Conservation (phyloP, 2,113 vertebrate genomes). For the Psilopsiagon aymara region DNA sequence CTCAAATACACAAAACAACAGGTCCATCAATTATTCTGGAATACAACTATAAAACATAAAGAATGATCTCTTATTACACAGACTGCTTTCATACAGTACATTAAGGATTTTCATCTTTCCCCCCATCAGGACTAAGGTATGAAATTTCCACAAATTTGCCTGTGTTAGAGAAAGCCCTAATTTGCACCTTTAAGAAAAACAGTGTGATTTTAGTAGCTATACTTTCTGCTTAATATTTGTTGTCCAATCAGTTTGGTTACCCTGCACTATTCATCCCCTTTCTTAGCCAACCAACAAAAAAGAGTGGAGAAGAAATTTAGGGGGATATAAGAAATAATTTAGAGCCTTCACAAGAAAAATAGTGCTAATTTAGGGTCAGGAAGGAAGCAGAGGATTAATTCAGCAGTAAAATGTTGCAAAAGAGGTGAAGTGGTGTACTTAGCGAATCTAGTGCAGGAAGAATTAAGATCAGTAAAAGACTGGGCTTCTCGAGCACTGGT, state of each 20-base stretch:
- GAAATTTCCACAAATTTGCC: neutral
- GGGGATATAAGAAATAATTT: neutral
- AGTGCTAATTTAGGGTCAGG: neutral
- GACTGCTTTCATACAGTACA: neutral
- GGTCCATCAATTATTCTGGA: neutral
- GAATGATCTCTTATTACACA: neutral
- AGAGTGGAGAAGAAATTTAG: neutral
- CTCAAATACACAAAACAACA: neutral
- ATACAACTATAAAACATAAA: neutral
- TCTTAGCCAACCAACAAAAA: neutral
- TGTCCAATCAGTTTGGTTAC: neutral
- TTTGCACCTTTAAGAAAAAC: neutral
- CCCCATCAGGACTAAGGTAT: neutral
- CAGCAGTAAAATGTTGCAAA: neutral
- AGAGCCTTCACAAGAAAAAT: neutral
- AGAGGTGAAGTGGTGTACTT: neutral
- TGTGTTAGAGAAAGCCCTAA: neutral
- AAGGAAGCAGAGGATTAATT: neutral
- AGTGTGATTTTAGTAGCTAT: neutral
- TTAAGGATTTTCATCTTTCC: neutral
- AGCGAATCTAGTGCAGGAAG: fast-evolving
- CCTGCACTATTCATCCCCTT: neutral
- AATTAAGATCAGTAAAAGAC: neutral
- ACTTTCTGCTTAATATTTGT: neutral
- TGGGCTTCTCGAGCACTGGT: neutral